These are phyloP conservation scores for Drosophila aff. DNA, from an alignment of 1,140 invertebrate genomes.

Conservation along the genomic window DNA sequence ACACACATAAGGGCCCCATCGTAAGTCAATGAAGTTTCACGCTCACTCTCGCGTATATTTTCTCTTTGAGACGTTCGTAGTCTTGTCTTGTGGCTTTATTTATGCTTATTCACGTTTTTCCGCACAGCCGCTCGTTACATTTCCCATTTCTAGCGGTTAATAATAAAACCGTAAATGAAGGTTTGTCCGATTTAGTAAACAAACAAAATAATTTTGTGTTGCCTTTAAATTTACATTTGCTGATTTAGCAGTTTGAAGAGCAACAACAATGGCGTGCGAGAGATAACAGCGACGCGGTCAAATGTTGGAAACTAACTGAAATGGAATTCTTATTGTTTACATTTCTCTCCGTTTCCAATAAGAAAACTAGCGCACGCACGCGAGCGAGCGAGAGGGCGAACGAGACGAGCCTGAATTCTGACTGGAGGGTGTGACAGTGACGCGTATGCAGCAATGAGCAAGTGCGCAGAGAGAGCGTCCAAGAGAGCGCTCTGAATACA, in stretches of 20 bases:
- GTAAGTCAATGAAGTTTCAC: conserved; percentile 63
- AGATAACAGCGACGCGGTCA: conserved; percentile 60
- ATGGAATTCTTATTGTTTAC: conserved; percentile 78
- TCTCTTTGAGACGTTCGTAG: conserved; percentile 48
- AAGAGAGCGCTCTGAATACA: conserved; percentile 54
- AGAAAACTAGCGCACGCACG: conserved; percentile 77
- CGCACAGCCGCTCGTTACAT: conserved; percentile 57
- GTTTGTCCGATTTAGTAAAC: neutral
- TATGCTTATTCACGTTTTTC: conserved; percentile 60
- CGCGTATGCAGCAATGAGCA: conserved; percentile 70
- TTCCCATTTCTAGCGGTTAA: conserved; percentile 19
- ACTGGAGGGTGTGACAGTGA: conserved; percentile 69
- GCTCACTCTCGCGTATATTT: conserved; percentile 70
- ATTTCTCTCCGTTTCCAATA: conserved; percentile 72
- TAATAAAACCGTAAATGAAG: conserved; percentile 6
- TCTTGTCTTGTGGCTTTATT: conserved; percentile 65
- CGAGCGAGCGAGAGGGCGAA: conserved; percentile 40
- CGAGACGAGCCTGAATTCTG: conserved; percentile 53
- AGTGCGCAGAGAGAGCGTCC: conserved; percentile 54
- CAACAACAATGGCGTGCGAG: conserved; percentile 26
- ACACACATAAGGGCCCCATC: conserved; percentile 16
- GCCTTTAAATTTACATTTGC: conserved; percentile 38
- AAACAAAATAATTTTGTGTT: conserved; percentile 55
- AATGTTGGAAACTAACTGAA: conserved; percentile 79
- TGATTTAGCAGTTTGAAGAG: conserved; percentile 32